These are phyloP conservation scores for Drosophila santomea DNA, from an alignment of 1,140 invertebrate species.

Conservation along the genomic window DNA sequence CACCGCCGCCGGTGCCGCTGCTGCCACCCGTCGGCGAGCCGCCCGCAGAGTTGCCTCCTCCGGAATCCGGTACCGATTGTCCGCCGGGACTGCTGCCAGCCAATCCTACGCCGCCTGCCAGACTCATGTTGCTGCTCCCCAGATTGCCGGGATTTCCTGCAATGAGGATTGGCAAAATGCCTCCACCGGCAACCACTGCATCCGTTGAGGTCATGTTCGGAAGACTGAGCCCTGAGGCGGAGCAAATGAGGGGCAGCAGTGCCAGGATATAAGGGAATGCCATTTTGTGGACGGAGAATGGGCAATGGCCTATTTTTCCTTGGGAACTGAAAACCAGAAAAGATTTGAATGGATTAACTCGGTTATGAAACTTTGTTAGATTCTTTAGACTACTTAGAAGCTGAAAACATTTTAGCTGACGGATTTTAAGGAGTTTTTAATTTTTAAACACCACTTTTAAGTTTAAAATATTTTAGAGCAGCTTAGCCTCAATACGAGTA, in stretches of 20 bases:
- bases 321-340: slow-evolving; percentile 25
- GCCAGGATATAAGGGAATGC: slow-evolving; percentile 18
- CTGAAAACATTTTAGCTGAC: background rate
- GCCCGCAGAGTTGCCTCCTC: slow-evolving; percentile 13
- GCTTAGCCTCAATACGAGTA: too few relatives aligned
- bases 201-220: slow-evolving; percentile 56
- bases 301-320: slow-evolving; percentile 1
- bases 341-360: background rate
- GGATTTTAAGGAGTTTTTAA: background rate
- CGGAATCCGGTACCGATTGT: slow-evolving; percentile 32
- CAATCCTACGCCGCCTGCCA: slow-evolving; percentile 15
- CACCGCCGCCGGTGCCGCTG: slow-evolving; percentile 6
- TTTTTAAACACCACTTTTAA: background rate
- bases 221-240: slow-evolving; percentile 34
- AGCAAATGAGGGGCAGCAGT: slow-evolving; percentile 23
- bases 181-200: slow-evolving; percentile 32
- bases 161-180: slow-evolving; percentile 43
- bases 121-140: slow-evolving; percentile 28
- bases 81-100: slow-evolving; percentile 33
- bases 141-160: slow-evolving; percentile 19
- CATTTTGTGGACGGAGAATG: slow-evolving; percentile 16
- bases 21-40: slow-evolving; percentile 12
- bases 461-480: too few relatives aligned
- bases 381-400: background rate
- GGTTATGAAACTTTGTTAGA: too few relatives aligned